Evolutionary conservation across 2,797 vertebrate genomes (phyloP).

Genomic region (Avahi laniger): DNA sequence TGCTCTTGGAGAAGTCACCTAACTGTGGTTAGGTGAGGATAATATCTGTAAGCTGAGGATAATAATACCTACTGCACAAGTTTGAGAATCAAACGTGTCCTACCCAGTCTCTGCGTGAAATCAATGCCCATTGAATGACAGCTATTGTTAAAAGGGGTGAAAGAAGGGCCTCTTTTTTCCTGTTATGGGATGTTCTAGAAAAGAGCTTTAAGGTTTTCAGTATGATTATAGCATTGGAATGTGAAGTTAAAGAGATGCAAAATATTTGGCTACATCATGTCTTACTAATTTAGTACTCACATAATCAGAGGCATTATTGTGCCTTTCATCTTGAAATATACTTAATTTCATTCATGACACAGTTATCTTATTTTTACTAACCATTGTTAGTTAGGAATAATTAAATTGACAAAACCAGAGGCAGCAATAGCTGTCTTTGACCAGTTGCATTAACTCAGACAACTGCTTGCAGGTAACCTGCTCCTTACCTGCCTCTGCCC

Average conservation of each 20-base stretch:
- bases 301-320: neutral
- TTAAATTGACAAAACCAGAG: neutral
- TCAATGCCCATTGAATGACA: neutral
- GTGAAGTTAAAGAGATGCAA: neutral
- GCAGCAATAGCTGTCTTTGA: neutral
- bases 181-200: neutral
- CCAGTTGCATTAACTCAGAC: neutral
- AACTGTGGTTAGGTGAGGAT: neutral
- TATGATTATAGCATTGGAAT: neutral
- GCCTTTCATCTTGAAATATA: neutral
- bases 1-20: neutral
- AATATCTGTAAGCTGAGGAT: neutral
- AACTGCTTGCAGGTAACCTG: neutral
- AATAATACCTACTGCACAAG: rapidly evolving
- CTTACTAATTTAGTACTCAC: neutral
- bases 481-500: neutral
- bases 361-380: neutral
- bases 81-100: neutral
- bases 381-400: neutral
- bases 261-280: neutral
- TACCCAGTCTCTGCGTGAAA: neutral
- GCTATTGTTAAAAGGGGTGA: neutral
- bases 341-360: neutral
- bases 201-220: neutral
- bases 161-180: neutral